These are phyloP conservation scores for Antigone vipio DNA, from an alignment of 2,113 vertebrate genomes.

Conservation along the genomic window DNA sequence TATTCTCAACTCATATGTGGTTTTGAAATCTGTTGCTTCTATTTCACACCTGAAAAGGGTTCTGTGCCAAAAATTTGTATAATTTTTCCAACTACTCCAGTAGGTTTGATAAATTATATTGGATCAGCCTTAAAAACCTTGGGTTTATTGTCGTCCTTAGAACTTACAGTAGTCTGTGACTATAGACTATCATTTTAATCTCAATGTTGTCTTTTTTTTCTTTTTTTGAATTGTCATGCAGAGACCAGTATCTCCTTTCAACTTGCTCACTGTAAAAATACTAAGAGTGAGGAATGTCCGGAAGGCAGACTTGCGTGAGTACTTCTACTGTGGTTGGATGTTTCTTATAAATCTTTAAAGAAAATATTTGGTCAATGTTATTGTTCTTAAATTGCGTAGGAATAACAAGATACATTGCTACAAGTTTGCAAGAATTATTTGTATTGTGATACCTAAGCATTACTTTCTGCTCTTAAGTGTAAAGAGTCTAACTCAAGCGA, in stretches of 20 bases:
- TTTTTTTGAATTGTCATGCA: not conserved
- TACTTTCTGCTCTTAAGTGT: not conserved
- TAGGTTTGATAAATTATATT: not conserved
- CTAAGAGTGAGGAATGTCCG: slow-evolving; percentile 55
- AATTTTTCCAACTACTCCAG: not conserved
- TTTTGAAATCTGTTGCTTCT: not conserved
- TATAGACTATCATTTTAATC: not conserved
- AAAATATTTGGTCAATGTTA: not conserved
- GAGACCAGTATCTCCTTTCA: slow-evolving; percentile 62
- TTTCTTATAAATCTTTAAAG: not conserved
- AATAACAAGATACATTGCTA: not conserved
- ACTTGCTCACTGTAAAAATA: slow-evolving; percentile 66
- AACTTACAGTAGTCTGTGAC: not conserved
- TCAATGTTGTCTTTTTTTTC: not conserved
- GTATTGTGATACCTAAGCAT: not conserved
- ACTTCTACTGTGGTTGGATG: not conserved
- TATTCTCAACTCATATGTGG: not conserved
- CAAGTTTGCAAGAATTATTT: not conserved
- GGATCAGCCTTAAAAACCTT: not conserved
- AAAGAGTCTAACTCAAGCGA: not conserved
- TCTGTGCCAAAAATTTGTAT: not conserved
- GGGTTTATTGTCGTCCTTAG: rapidly evolving
- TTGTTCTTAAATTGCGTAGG: not conserved
- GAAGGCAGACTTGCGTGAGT: slow-evolving; percentile 67
- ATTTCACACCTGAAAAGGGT: not conserved